A percentile compares a stretch with the other conserved stretches of the same genome.
These are phyloP conservation scores for Neomorphus geoffroyi DNA, from an alignment of 2,797 vertebrate species.

Conservation along the genomic window DNA sequence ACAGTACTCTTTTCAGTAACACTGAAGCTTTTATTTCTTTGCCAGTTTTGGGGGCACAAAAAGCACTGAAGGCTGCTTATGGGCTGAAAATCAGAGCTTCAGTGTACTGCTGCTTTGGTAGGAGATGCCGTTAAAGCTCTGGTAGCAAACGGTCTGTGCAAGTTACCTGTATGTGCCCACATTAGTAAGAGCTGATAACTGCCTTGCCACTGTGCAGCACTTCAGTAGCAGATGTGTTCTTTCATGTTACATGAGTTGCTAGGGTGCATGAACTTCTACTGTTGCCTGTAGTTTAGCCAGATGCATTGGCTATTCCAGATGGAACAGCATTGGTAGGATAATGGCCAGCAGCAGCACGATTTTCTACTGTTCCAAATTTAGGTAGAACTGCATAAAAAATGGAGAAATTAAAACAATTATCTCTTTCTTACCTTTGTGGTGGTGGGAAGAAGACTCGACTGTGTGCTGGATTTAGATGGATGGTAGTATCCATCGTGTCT, in stretches of 20 bases:
- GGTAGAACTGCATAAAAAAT: not conserved
- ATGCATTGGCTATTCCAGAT: not conserved
- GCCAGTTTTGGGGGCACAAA: not conserved
- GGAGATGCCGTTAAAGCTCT: not conserved
- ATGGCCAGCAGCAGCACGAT: not conserved
- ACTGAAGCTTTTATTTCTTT: not conserved
- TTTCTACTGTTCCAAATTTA: not conserved
- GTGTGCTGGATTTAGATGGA: not conserved
- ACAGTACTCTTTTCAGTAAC: not conserved
- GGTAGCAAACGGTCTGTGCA: not conserved
- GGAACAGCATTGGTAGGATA: rapidly evolving
- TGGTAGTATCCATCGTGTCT: not conserved
- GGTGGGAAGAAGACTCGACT: not conserved
- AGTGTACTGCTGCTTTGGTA: not conserved
- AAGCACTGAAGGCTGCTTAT: not conserved
- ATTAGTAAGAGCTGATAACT: not conserved
- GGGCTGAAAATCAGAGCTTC: not conserved
- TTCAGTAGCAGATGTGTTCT: not conserved
- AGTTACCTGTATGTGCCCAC: not conserved
- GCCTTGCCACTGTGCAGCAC: not conserved
- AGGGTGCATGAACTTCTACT: not conserved
- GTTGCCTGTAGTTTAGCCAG: not conserved
- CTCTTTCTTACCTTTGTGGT: not conserved
- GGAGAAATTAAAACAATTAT: not conserved
- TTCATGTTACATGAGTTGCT: not conserved